phyloP scores from a whole-genome alignment of 2,797 vertebrate species.

The Otolemur crassicaudatus region DNA sequence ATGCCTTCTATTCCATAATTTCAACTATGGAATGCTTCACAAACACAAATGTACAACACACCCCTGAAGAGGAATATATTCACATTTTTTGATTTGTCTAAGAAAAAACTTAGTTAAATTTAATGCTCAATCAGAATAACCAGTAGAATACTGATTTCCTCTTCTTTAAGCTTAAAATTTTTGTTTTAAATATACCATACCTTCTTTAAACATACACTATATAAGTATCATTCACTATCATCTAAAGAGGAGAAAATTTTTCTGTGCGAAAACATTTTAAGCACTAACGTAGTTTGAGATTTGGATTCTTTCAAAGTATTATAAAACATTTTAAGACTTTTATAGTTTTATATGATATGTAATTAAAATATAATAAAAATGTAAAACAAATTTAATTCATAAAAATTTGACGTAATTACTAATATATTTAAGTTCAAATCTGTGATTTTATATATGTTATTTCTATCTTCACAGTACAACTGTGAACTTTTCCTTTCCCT shows the following conservation, averaged over 20 bases:
- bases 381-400: background rate
- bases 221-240: background rate
- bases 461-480: background rate
- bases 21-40: background rate
- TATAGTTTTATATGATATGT: background rate
- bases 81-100: background rate
- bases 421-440: background rate
- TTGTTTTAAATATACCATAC: background rate
- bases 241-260: background rate
- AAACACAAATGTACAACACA: background rate
- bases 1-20: background rate
- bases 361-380: background rate
- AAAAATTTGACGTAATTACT: background rate
- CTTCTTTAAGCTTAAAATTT: background rate
- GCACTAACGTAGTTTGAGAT: background rate
- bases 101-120: background rate
- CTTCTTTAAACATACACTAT: background rate
- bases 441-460: background rate
- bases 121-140: background rate
- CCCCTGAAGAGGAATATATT: background rate
- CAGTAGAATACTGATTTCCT: background rate
- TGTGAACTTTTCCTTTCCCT: background rate
- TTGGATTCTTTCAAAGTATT: conserved; percentile 2
- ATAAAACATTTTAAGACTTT: background rate
- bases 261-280: background rate